Percentiles rank a stretch among this genome's conserved stretches.
phyloP scores from a whole-genome alignment of 2,888 invertebrate genomes.

The Luperina testacea region DNA sequence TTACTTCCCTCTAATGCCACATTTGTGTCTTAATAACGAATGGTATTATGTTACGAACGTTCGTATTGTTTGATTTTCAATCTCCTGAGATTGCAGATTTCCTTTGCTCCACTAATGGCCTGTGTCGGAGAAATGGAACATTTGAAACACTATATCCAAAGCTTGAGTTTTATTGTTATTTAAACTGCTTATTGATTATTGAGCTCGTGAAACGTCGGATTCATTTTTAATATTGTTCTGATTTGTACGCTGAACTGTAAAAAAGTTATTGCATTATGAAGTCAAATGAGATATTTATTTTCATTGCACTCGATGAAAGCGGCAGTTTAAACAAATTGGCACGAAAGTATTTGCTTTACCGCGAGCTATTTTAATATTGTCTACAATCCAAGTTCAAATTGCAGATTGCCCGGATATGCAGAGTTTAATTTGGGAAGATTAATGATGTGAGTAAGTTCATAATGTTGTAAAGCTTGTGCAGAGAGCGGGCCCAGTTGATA shows the following conservation, averaged over 20 bases:
- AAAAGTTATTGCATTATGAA: slow-evolving; percentile 79
- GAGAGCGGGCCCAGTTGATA: slow-evolving; percentile 59
- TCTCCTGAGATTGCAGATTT: slow-evolving; percentile 84
- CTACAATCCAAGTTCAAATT: slow-evolving; percentile 51
- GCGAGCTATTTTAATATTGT: slow-evolving; percentile 63
- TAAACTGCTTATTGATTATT: slow-evolving; percentile 79
- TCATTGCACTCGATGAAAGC: slow-evolving; percentile 77
- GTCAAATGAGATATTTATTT: slow-evolving; percentile 84
- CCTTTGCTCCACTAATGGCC: slow-evolving; percentile 82
- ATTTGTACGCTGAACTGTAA: slow-evolving; percentile 72
- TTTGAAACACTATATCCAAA: slow-evolving; percentile 78
- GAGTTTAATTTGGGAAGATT: slow-evolving; percentile 62
- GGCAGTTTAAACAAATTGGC: slow-evolving; percentile 73
- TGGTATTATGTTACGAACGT: slow-evolving; percentile 84
- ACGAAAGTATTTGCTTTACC: slow-evolving; percentile 71
- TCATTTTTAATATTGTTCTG: slow-evolving; percentile 73
- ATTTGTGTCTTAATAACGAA: slow-evolving; percentile 88
- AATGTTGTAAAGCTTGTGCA: slow-evolving; percentile 42
- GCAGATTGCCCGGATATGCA: slow-evolving; percentile 39
- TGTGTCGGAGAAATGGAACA: slow-evolving; percentile 77
- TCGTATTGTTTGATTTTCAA: slow-evolving; percentile 87
- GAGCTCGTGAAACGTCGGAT: slow-evolving; percentile 66
- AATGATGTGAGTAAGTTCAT: slow-evolving; percentile 59
- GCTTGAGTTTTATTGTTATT: slow-evolving; percentile 77
- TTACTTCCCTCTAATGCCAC: slow-evolving; percentile 86